A percentile compares a stretch with the other conserved stretches of the same genome.
phyloP scores from a whole-genome alignment of 2,888 invertebrate species.

The Volucella inflata region DNA sequence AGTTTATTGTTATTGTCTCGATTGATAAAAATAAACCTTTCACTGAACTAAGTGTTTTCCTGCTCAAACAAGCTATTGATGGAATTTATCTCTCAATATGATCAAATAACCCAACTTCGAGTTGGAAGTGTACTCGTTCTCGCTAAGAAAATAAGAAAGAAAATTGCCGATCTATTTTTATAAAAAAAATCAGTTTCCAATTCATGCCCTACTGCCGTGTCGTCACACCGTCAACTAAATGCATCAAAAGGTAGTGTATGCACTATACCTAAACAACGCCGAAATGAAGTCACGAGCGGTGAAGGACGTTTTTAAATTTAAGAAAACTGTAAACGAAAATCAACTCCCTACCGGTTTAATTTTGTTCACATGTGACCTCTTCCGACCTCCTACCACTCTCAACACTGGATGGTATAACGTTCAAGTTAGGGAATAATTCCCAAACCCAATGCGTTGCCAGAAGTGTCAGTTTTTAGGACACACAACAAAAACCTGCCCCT shows the following conservation, averaged over 20 bases:
- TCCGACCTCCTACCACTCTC: conserved; percentile 20
- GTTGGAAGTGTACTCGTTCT: no score
- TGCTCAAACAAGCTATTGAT: not conserved
- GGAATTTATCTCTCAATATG: conserved; percentile 9
- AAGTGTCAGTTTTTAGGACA: conserved; percentile 52
- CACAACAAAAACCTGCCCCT: conserved; percentile 29
- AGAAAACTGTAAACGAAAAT: conserved; percentile 21
- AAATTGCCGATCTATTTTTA: no score
- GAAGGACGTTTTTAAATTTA: conserved; percentile 18
- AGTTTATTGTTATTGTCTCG: no score
- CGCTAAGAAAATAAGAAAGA: no score
- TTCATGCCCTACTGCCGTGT: no score
- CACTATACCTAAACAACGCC: no score
- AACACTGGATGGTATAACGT: conserved; percentile 36
- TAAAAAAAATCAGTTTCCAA: no score
- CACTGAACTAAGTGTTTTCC: not conserved
- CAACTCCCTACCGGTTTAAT: conserved; percentile 33
- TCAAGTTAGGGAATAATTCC: conserved; percentile 49
- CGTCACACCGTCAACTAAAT: no score
- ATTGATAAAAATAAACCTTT: no score
- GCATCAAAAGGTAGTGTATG: no score
- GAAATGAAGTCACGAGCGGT: not conserved
- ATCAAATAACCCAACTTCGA: no score
- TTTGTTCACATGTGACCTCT: conserved; percentile 55
- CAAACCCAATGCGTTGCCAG: conserved; percentile 60